Percentiles rank a stretch among this genome's conserved stretches.
These are phyloP conservation scores for Eriocheir sinensis DNA, from an alignment of 1,140 invertebrate species.

Conservation along the genomic window DNA sequence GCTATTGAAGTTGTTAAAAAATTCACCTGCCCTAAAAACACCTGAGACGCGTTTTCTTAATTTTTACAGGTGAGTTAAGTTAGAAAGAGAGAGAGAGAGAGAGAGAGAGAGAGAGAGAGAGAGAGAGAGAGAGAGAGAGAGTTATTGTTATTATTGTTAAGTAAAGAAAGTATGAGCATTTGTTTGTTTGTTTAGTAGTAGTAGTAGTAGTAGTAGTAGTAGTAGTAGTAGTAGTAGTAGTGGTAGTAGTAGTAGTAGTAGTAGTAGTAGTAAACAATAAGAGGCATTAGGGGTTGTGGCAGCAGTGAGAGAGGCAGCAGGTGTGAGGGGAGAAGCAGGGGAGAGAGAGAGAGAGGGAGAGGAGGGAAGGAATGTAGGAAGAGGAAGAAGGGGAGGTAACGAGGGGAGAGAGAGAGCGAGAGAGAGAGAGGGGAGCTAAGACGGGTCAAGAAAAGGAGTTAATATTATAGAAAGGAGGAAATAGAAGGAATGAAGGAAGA, in stretches of 20 bases:
- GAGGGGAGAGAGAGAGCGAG: too few species aligned
- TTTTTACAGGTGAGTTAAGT: background rate
- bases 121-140: too few species aligned
- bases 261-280: background rate
- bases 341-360: too few species aligned
- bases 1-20: background rate
- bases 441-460: too few species aligned
- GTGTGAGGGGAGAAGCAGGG: too few species aligned
- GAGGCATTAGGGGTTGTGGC: background rate
- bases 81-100: too few species aligned
- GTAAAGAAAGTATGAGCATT: background rate
- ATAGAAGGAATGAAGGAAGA: too few species aligned
- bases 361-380: too few species aligned
- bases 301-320: background rate
- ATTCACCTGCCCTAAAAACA: background rate
- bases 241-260: constrained; percentile 25
- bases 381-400: too few species aligned
- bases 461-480: too few species aligned
- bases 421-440: too few species aligned
- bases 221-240: constrained; percentile 16
- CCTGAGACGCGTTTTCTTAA: background rate
- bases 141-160: background rate
- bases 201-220: constrained; percentile 25
- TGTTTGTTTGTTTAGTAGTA: background rate
- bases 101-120: too few species aligned